These are phyloP conservation scores for Frankliniella intonsa DNA, from an alignment of 2,888 invertebrate species.

Conservation along the genomic window DNA sequence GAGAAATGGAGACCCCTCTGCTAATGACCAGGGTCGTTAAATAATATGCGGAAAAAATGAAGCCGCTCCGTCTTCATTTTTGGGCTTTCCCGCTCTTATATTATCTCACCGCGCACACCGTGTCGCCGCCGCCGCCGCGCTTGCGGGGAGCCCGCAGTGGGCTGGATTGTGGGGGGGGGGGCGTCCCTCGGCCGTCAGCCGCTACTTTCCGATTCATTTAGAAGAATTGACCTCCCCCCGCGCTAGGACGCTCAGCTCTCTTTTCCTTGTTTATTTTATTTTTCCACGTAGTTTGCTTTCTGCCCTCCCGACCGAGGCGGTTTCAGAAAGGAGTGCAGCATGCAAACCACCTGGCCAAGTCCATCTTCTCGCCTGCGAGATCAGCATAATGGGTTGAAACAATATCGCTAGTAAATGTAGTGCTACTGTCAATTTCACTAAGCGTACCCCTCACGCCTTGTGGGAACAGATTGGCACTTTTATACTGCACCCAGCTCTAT, in stretches of 20 bases:
- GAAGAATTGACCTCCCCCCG: too few species aligned
- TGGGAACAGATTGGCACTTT: too few species aligned
- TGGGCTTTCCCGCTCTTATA: background rate
- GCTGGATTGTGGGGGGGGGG: background rate
- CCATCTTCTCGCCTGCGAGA: too few species aligned
- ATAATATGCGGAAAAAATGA: constrained; percentile 27
- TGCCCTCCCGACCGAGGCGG: background rate
- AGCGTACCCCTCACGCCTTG: too few species aligned
- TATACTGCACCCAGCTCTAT: too few species aligned
- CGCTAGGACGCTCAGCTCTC: too few species aligned
- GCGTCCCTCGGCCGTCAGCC: background rate
- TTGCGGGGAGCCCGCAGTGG: background rate
- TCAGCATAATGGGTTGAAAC: too few species aligned
- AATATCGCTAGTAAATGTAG: too few species aligned
- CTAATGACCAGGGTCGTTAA: constrained; percentile 22
- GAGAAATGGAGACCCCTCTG: constrained; percentile 19
- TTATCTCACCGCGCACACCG: background rate
- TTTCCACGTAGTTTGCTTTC: background rate
- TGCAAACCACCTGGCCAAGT: too few species aligned
- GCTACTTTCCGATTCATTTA: background rate
- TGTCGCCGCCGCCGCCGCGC: background rate
- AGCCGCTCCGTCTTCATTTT: constrained; percentile 21
- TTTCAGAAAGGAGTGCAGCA: background rate
- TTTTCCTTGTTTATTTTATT: too few species aligned
- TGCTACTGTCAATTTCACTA: too few species aligned